Conservation (phyloP, 2,797 vertebrate species). For the Acipenser oxyrinchus region DNA sequence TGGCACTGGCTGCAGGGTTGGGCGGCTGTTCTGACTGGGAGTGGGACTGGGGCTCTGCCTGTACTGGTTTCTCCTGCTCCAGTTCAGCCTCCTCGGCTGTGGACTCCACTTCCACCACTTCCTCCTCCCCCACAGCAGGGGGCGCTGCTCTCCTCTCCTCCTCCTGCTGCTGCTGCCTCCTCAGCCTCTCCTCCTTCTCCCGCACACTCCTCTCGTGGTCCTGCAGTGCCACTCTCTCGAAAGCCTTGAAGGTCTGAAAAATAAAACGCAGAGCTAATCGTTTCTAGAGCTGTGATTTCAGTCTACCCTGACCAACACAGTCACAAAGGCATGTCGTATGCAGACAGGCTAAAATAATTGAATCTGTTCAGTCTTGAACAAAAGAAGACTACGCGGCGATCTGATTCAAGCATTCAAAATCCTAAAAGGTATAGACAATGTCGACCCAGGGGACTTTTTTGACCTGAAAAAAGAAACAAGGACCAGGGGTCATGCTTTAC, state of each 20-base stretch:
- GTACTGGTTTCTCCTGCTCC: slow-evolving; percentile 13
- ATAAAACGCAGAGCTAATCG: neutral
- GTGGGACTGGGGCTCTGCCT: neutral
- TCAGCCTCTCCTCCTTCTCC: slow-evolving; percentile 56
- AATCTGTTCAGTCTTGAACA: too few relatives aligned
- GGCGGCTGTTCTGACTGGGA: neutral
- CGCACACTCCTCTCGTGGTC: slow-evolving; percentile 62
- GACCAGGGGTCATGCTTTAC: too few relatives aligned
- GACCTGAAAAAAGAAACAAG: too few relatives aligned
- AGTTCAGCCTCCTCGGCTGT: slow-evolving; percentile 9
- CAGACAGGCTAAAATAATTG: too few relatives aligned
- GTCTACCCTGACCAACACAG: neutral
- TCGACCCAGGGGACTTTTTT: too few relatives aligned
- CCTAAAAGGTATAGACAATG: too few relatives aligned
- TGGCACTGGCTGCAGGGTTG: slow-evolving; percentile 11
- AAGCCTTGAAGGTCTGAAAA: slow-evolving; percentile 72
- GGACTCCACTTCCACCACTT: slow-evolving; percentile 43
- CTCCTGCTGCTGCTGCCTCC: slow-evolving; percentile 43
- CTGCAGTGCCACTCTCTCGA: slow-evolving; percentile 74
- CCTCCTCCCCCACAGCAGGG: slow-evolving; percentile 47
- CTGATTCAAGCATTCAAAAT: neutral
- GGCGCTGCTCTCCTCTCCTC: slow-evolving; percentile 27
- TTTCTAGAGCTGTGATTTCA: neutral
- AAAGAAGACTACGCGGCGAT: neutral
- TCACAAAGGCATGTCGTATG: too few relatives aligned